Conservation (phyloP, 2,888 invertebrate genomes). For the Chrysolina haemoptera region DNA sequence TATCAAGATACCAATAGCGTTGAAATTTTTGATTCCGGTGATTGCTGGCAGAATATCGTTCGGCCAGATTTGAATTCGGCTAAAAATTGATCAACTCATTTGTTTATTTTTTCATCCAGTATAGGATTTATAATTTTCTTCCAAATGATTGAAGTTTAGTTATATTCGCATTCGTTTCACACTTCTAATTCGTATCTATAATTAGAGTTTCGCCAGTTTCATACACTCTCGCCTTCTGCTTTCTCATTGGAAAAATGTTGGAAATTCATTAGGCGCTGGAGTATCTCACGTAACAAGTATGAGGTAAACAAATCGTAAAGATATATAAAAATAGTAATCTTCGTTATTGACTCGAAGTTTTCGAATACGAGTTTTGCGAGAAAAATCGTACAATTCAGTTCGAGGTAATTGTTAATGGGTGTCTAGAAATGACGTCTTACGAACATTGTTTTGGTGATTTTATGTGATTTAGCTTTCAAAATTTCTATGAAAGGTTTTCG, state of each 20-base stretch:
- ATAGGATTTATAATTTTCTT: background rate
- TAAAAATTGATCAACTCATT: too few species aligned
- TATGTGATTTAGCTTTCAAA: too few species aligned
- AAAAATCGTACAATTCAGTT: background rate
- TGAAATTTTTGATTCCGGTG: too few species aligned
- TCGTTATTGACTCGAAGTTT: background rate
- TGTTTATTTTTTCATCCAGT: too few species aligned
- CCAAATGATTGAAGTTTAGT: background rate
- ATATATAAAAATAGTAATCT: conserved; percentile 26
- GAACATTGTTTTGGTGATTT: too few species aligned
- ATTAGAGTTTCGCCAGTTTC: conserved; percentile 17
- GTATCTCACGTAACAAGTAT: conserved; percentile 24
- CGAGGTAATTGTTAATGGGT: background rate
- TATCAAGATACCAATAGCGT: too few species aligned
- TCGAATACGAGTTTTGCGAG: background rate
- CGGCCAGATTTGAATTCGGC: too few species aligned
- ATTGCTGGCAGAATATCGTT: too few species aligned
- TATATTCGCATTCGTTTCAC: background rate
- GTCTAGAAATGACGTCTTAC: too few species aligned
- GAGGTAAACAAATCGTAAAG: conserved; percentile 28
- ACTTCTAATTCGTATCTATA: conserved; percentile 4
- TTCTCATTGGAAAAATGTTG: conserved; percentile 7
- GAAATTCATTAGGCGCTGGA: conserved; percentile 22
- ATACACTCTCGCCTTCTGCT: background rate
- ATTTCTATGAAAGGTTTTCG: too few species aligned